Conservation (phyloP, 2,797 vertebrate genomes). For the Coluber constrictor region DNA sequence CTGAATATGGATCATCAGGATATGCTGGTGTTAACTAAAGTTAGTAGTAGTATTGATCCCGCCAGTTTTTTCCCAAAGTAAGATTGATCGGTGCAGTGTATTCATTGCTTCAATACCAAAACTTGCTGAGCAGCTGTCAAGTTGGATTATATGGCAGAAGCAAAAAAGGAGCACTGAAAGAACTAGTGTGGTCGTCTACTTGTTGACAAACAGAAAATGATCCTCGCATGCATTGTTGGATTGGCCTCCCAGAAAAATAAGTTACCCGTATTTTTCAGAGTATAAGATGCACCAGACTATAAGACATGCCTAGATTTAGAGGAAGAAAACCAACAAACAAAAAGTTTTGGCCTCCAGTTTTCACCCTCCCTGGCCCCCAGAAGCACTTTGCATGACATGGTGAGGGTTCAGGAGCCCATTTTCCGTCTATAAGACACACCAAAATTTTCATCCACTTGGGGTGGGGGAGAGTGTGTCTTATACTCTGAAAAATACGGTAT, state of each 20-base stretch:
- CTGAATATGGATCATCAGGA: neutral
- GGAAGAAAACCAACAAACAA: too few relatives aligned
- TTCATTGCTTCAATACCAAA: neutral
- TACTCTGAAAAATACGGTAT: too few relatives aligned
- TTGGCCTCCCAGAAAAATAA: neutral
- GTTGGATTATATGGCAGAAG: too few relatives aligned
- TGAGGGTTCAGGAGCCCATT: too few relatives aligned
- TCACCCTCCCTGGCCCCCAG: too few relatives aligned
- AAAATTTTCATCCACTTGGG: too few relatives aligned
- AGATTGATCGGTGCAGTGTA: neutral
- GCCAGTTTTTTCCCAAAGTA: neutral
- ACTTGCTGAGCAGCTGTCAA: neutral
- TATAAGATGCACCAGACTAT: too few relatives aligned
- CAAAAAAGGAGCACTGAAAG: neutral
- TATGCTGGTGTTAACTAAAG: neutral
- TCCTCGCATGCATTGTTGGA: neutral
- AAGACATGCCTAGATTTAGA: too few relatives aligned
- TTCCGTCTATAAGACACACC: too few relatives aligned
- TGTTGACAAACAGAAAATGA: neutral
- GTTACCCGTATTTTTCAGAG: neutral
- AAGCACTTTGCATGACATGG: too few relatives aligned
- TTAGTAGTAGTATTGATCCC: neutral
- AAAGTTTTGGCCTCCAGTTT: too few relatives aligned
- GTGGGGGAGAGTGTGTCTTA: too few relatives aligned
- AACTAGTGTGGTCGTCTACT: neutral